A percentile compares a stretch with the other conserved stretches of the same genome.
These are phyloP conservation scores for Lycocerus yunnanus DNA, from an alignment of 2,888 invertebrate species.

Conservation along the genomic window DNA sequence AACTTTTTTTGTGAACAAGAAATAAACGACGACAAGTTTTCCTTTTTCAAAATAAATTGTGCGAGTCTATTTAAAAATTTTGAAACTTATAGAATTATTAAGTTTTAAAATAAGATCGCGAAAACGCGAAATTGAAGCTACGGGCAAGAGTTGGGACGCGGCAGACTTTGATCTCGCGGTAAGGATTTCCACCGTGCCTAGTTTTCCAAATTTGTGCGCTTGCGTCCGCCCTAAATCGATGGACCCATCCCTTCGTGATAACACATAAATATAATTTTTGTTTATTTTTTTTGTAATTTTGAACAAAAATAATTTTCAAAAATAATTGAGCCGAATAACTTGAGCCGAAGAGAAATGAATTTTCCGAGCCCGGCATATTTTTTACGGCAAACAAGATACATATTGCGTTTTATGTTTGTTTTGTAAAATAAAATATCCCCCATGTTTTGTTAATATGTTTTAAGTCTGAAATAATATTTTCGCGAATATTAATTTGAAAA, in stretches of 20 bases:
- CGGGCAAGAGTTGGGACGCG: conserved; percentile 33
- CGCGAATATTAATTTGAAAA: neutral
- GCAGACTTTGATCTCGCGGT: conserved; percentile 48
- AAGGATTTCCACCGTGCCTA: conserved; percentile 45
- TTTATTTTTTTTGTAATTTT: neutral
- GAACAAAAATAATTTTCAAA: neutral
- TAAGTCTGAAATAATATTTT: neutral
- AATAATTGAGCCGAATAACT: neutral
- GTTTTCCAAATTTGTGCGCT: conserved; percentile 44
- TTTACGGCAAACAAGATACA: neutral
- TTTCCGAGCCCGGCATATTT: neutral
- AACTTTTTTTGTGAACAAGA: neutral
- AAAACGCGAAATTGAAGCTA: conserved; percentile 31
- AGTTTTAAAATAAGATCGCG: conserved; percentile 31
- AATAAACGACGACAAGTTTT: neutral
- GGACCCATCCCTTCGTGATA: conserved; percentile 50
- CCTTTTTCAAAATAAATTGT: neutral
- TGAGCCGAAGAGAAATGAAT: too few species aligned
- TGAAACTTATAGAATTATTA: conserved; percentile 22
- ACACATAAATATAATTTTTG: conserved; percentile 17
- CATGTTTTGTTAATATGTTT: neutral
- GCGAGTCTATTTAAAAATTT: conserved; percentile 4
- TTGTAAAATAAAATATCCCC: neutral
- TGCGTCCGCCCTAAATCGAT: conserved; percentile 52
- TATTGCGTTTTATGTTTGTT: neutral